A percentile compares a stretch with the other conserved stretches of the same genome.
phyloP scores from a whole-genome alignment of 2,888 invertebrate genomes.

The Abrostola tripartita region DNA sequence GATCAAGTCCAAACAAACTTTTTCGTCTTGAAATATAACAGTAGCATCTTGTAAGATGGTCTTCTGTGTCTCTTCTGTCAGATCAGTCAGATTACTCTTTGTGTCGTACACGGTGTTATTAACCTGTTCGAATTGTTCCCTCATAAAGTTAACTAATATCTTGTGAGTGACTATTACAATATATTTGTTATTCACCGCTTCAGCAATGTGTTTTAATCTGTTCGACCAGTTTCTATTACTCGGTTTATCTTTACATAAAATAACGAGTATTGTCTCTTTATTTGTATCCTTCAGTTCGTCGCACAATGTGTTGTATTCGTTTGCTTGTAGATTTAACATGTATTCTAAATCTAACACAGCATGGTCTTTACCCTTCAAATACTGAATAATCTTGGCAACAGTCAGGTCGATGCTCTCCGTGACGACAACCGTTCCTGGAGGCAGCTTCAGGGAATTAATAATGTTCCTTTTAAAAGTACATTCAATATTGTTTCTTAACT shows the following conservation, averaged over 20 bases:
- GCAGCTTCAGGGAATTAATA: not conserved
- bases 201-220: slow-evolving; percentile 14
- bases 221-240: not conserved
- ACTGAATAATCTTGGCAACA: slow-evolving; percentile 34
- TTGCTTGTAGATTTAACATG: slow-evolving; percentile 17
- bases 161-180: slow-evolving; percentile 19
- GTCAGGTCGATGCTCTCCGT: slow-evolving; percentile 27
- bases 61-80: slow-evolving; percentile 23
- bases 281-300: slow-evolving; percentile 14
- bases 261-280: slow-evolving; percentile 9
- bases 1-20: slow-evolving; percentile 22
- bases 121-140: slow-evolving; percentile 2
- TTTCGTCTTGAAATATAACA: slow-evolving; percentile 31
- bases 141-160: not conserved
- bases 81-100: slow-evolving; percentile 20
- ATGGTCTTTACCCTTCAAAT: slow-evolving; percentile 6
- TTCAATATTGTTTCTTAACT: slow-evolving; percentile 14
- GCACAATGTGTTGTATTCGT: slow-evolving; percentile 9
- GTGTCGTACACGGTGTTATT: slow-evolving; percentile 8
- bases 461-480: slow-evolving; percentile 13
- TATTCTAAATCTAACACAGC: slow-evolving; percentile 30
- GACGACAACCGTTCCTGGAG: slow-evolving; percentile 7
- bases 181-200: slow-evolving; percentile 2
- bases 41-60: slow-evolving; percentile 12
- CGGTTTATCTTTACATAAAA: slow-evolving; percentile 17